phyloP scores from a whole-genome alignment of 2,888 invertebrate genomes.

The Oxycera nigricornis region DNA sequence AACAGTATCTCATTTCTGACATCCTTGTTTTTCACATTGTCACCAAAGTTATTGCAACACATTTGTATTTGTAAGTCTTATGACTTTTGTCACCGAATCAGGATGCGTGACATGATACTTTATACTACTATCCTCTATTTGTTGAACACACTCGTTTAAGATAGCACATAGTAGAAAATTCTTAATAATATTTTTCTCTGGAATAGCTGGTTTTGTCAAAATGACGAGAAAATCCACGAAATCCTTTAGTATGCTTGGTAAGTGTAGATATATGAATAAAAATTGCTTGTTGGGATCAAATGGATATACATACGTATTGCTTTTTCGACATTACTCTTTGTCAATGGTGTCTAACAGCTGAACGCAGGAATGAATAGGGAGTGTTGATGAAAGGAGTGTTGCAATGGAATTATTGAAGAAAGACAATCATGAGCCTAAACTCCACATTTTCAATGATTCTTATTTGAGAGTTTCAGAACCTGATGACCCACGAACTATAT shows the following conservation, averaged over 20 bases:
- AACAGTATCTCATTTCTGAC: neutral
- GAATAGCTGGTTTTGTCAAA: neutral
- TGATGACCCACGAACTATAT: too few species aligned
- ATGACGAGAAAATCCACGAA: slow-evolving; percentile 4
- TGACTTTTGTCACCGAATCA: neutral
- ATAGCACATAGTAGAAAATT: neutral
- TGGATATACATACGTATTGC: too few species aligned
- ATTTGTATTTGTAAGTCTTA: slow-evolving; percentile 28
- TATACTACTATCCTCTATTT: neutral
- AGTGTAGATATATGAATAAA: slow-evolving; percentile 30
- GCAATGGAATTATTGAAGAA: too few species aligned
- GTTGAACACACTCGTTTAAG: neutral
- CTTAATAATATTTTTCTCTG: neutral
- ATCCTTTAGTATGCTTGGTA: neutral
- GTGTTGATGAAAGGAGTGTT: too few species aligned
- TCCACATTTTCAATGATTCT: too few species aligned
- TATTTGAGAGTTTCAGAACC: too few species aligned
- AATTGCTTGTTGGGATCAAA: slow-evolving; percentile 23
- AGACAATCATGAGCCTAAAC: too few species aligned
- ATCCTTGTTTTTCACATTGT: neutral
- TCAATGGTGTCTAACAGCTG: too few species aligned
- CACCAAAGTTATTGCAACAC: neutral
- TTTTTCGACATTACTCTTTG: too few species aligned
- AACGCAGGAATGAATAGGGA: too few species aligned
- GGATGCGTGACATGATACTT: neutral